These are phyloP conservation scores for Achlya flavicornis DNA, from an alignment of 2,888 invertebrate genomes.

Conservation along the genomic window DNA sequence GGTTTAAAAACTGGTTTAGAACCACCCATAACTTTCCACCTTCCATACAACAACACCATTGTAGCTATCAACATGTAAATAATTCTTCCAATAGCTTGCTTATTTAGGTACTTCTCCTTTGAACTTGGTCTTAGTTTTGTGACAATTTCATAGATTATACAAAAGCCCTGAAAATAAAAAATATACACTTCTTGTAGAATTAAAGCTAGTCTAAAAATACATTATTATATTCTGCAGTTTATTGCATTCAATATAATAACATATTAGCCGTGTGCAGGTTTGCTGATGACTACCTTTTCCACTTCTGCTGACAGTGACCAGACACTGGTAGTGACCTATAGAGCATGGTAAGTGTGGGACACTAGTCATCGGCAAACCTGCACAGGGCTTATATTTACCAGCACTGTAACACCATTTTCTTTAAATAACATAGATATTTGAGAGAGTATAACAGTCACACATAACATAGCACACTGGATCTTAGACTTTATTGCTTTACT, in stretches of 20 bases:
- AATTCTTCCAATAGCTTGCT: conserved; percentile 72
- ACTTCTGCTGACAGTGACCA: too few species aligned
- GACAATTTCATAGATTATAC: conserved; percentile 88
- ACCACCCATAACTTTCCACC: conserved; percentile 92
- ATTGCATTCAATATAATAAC: too few species aligned
- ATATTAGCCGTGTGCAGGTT: too few species aligned
- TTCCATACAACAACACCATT: conserved; percentile 82
- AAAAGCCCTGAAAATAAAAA: conserved; percentile 79
- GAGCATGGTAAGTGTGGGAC: too few species aligned
- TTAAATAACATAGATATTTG: conserved; percentile 93
- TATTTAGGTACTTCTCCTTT: conserved; percentile 13
- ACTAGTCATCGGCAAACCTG: too few species aligned
- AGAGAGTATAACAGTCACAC: conserved; percentile 71
- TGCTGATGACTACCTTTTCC: too few species aligned
- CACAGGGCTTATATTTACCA: conserved; percentile 84
- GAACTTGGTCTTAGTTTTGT: conserved; percentile 43
- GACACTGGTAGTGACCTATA: too few species aligned
- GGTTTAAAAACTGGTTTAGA: conserved; percentile 91
- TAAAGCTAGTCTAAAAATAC: background rate
- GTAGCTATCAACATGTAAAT: conserved; percentile 75
- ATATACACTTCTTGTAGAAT: background rate
- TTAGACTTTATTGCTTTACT: conserved; percentile 53
- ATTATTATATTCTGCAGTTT: too few species aligned
- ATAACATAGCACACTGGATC: conserved; percentile 42
- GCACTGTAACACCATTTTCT: conserved; percentile 95